phyloP scores from a whole-genome alignment of 2,113 vertebrate species.

The Chamaea fasciata region DNA sequence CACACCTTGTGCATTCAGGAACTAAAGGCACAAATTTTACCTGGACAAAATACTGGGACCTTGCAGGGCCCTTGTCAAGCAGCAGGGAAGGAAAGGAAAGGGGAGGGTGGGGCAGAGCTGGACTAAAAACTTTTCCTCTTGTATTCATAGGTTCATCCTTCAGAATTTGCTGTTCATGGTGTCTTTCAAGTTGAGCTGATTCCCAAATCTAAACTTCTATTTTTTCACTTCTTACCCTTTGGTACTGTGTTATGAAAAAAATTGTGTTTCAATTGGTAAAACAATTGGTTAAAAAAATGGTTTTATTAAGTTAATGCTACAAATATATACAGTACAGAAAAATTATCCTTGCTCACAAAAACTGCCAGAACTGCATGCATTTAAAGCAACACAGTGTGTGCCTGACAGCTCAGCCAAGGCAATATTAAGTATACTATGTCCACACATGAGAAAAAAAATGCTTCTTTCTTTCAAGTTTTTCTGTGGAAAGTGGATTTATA shows the following conservation, averaged over 20 bases:
- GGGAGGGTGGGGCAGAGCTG: rapidly evolving
- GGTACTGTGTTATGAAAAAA: not conserved
- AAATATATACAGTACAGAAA: not conserved
- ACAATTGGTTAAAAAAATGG: rapidly evolving
- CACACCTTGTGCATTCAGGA: not conserved
- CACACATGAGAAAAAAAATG: not conserved
- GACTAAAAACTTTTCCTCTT: not conserved
- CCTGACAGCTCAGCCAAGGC: not conserved
- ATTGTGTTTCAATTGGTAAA: not conserved
- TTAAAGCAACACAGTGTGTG: not conserved
- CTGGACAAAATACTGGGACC: not conserved
- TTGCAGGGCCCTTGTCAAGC: rapidly evolving
- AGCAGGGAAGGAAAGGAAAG: not conserved
- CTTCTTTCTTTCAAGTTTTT: not conserved
- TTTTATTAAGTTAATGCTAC: not conserved
- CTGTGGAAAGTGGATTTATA: not conserved
- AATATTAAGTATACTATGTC: not conserved
- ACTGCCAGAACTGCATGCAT: not conserved
- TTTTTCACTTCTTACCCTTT: not conserved
- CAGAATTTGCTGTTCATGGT: not conserved
- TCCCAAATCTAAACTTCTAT: not conserved
- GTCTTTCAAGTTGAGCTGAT: not conserved
- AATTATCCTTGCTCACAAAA: not conserved
- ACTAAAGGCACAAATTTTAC: not conserved
- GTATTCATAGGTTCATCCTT: not conserved